Conservation (phyloP, 64 coral and sea anemone species). For the Porites australiensis region DNA sequence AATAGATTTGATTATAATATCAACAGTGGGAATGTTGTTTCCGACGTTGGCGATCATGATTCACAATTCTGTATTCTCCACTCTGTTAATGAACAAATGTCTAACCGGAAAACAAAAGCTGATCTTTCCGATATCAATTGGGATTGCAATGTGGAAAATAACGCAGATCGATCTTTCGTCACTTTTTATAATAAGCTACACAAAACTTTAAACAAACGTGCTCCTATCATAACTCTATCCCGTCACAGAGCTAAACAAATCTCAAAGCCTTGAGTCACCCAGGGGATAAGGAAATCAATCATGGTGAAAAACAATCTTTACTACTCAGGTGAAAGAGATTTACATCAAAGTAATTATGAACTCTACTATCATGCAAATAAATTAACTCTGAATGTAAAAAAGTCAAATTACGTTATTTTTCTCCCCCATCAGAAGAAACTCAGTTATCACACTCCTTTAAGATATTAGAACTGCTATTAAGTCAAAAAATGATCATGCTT, state of each 20-base stretch:
- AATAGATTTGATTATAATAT: background rate
- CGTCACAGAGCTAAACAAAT: background rate
- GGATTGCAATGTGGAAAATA: background rate
- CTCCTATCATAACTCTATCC: conserved; percentile 20
- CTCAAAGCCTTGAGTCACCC: conserved; percentile 30
- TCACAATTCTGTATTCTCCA: background rate
- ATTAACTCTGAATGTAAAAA: too few species aligned
- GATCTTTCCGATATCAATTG: background rate
- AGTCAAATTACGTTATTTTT: too few species aligned
- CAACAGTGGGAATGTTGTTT: conserved; percentile 1
- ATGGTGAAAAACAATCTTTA: conserved; percentile 33
- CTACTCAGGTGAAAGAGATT: background rate
- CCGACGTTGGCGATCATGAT: background rate
- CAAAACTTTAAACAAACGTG: conserved; percentile 48
- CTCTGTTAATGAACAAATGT: background rate
- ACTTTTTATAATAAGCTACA: conserved; percentile 31
- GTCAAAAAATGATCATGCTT: too few species aligned
- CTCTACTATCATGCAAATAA: too few species aligned
- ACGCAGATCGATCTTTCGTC: background rate
- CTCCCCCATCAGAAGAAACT: too few species aligned
- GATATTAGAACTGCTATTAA: too few species aligned
- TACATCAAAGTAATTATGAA: too few species aligned
- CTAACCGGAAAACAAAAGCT: background rate
- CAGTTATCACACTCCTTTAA: too few species aligned
- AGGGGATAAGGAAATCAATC: conserved; percentile 36